Evolutionary conservation across 2,113 vertebrate genomes (phyloP).

Genomic region (Dolichallabes microphthalmus): DNA sequence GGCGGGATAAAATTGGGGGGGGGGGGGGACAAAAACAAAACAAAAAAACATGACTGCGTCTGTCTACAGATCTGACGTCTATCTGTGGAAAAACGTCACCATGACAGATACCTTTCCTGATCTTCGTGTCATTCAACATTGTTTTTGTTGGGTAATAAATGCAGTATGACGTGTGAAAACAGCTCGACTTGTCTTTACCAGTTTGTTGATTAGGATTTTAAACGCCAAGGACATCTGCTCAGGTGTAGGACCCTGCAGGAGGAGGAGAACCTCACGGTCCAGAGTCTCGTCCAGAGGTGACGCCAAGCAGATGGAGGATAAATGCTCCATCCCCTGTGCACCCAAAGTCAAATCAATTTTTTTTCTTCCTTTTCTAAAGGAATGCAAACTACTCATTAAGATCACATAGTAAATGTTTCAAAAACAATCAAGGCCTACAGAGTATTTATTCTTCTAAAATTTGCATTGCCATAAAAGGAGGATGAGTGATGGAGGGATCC

Average conservation of each 20-base stretch:
- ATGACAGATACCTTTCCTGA: background rate
- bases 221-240: conserved; percentile 73
- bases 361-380: too few species aligned
- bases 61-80: background rate
- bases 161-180: background rate
- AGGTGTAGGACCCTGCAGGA: conserved; percentile 75
- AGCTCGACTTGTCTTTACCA: conserved; percentile 65
- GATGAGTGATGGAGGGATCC: background rate
- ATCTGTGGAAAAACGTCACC: background rate
- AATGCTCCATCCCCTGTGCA: conserved; percentile 54
- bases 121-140: background rate
- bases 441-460: background rate
- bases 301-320: conserved; percentile 54
- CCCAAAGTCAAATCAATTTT: too few species aligned
- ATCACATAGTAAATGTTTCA: background rate
- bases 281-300: conserved; percentile 70
- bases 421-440: background rate
- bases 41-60: accelerated
- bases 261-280: conserved; percentile 78
- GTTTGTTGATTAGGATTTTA: conserved; percentile 65
- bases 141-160: background rate
- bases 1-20: too few species aligned
- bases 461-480: background rate
- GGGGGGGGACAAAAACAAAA: too few species aligned
- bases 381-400: background rate